A percentile compares a stretch with the other conserved stretches of the same genome.
These are phyloP conservation scores for Antennarius maculatus DNA, from an alignment of 2,797 vertebrate species.

Conservation along the genomic window DNA sequence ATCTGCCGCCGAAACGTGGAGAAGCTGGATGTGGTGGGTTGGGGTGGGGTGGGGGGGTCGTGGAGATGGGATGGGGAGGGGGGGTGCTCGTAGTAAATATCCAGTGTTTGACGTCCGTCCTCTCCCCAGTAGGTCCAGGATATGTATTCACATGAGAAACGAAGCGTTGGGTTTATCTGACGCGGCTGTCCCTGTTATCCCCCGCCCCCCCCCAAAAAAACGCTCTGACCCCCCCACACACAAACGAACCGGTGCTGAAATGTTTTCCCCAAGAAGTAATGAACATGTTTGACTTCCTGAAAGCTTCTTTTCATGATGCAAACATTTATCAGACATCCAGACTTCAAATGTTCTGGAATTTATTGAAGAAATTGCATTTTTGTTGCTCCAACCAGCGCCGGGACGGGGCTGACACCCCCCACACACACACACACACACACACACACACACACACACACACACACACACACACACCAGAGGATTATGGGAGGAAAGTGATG, in stretches of 20 bases:
- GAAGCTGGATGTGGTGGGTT: constrained; percentile 34
- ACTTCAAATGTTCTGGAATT: constrained; percentile 1
- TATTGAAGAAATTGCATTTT: background rate
- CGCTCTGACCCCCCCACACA: background rate
- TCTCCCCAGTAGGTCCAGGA: constrained; percentile 15
- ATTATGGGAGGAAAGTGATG: constrained; percentile 22
- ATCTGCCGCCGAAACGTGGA: constrained; percentile 63
- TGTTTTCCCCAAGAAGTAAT: constrained; percentile 20
- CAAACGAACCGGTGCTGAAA: no score
- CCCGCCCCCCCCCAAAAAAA: background rate
- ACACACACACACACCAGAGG: no score
- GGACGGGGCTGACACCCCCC: no score
- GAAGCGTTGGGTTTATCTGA: constrained; percentile 29
- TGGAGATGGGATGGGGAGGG: constrained; percentile 36
- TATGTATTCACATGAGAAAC: constrained; percentile 39
- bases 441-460: no score
- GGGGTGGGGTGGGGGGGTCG: constrained; percentile 43
- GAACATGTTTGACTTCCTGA: constrained; percentile 4
- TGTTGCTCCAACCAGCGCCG: background rate
- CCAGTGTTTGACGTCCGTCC: constrained; percentile 33
- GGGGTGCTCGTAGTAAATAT: constrained; percentile 55
- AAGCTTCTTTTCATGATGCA: background rate
- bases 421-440: no score
- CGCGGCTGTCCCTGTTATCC: background rate
- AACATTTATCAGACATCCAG: constrained; percentile 5